Evolutionary conservation across 2,113 vertebrate genomes (phyloP).

Genomic region (Anhinga anhinga): DNA sequence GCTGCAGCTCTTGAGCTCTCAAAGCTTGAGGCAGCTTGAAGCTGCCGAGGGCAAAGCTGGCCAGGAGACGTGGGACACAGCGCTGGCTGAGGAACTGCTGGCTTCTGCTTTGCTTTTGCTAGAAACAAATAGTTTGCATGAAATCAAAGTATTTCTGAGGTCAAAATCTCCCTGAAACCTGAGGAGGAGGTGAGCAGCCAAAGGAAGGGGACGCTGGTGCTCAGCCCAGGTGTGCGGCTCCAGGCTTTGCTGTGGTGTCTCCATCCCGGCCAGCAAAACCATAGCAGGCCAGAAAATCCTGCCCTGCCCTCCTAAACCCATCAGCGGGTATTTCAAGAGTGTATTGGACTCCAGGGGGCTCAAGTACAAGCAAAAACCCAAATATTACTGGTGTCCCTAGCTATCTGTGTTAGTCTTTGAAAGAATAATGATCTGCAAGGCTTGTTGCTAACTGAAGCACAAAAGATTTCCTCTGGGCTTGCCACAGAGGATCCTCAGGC

Average conservation of each 20-base stretch:
- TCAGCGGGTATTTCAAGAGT: background rate
- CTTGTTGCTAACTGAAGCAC: slow-evolving; percentile 54
- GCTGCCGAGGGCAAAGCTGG: too few relatives aligned
- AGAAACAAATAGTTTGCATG: background rate
- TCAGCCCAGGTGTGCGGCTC: background rate
- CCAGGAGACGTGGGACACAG: background rate
- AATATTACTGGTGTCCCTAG: background rate
- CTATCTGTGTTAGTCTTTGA: background rate
- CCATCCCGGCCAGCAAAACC: accelerated
- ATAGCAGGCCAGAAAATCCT: background rate
- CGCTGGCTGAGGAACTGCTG: background rate
- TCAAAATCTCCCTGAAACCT: background rate
- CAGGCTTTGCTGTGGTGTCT: background rate
- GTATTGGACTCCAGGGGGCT: background rate
- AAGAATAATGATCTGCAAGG: slow-evolving; percentile 38
- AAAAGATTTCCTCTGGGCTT: slow-evolving; percentile 48
- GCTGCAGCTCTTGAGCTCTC: background rate
- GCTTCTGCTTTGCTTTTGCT: background rate
- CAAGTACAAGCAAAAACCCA: background rate
- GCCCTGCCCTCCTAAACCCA: background rate
- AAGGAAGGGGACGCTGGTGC: background rate
- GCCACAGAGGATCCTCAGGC: slow-evolving; percentile 15
- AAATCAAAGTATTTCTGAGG: background rate
- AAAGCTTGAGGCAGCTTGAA: background rate
- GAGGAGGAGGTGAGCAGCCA: background rate